phyloP scores from a whole-genome alignment of 2,113 vertebrate species.

The Herpetotheres cachinnans region DNA sequence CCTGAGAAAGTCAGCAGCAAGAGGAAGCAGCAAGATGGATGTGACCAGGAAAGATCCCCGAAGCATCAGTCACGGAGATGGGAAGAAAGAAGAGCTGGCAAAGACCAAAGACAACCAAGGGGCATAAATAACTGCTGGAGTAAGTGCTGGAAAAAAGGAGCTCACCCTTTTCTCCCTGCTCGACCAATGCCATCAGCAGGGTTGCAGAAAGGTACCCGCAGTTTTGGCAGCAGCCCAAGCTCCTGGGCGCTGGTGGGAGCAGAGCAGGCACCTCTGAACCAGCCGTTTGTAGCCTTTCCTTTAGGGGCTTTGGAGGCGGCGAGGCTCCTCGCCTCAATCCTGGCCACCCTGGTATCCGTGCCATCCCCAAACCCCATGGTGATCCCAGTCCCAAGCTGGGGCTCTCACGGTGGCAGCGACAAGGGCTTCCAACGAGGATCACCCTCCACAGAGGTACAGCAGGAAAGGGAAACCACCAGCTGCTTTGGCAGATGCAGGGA shows the following conservation, averaged over 20 bases:
- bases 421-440: not conserved
- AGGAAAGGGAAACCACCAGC: not conserved
- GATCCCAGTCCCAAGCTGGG: not conserved
- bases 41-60: not conserved
- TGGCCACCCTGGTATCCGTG: not conserved
- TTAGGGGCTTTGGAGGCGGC: not conserved
- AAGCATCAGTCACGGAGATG: not conserved
- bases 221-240: not conserved
- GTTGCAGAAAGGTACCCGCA: not conserved
- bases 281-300: not conserved
- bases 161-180: not conserved
- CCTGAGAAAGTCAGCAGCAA: not conserved
- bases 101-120: not conserved
- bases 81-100: not conserved
- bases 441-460: not conserved
- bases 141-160: not conserved
- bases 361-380: accelerated
- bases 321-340: not conserved
- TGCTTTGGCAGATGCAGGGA: not conserved
- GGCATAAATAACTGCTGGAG: not conserved
- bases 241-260: not conserved
- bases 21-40: slow-evolving; percentile 12
- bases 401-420: not conserved
- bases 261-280: not conserved
- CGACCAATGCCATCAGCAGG: accelerated